Evolutionary conservation across 1,140 invertebrate species (phyloP).

Genomic region (Gonioctena quinquepunctata): DNA sequence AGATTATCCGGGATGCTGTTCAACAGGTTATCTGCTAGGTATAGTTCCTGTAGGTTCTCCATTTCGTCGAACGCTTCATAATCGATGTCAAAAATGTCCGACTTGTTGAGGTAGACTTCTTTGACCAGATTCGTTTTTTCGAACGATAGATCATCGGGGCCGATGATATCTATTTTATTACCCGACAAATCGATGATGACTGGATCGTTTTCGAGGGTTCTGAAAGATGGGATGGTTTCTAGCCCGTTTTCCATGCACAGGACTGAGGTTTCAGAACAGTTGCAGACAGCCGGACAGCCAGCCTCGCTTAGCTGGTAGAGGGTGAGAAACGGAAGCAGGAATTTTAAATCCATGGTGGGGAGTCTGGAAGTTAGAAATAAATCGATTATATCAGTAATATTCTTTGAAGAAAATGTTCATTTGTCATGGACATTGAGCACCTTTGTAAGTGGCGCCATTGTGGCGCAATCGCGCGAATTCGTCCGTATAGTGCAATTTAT

Average conservation of each 20-base stretch:
- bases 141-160: conserved; percentile 38
- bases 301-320: neutral
- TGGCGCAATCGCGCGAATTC: no score
- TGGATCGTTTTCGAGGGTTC: conserved; percentile 33
- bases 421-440: no score
- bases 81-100: conserved; percentile 38
- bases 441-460: no score
- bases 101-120: conserved; percentile 44
- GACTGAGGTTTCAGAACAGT: conserved; percentile 36
- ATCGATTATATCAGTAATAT: no score
- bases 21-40: conserved; percentile 41
- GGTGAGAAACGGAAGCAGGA: neutral
- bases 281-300: conserved; percentile 38
- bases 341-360: neutral
- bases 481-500: no score
- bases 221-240: conserved; percentile 37
- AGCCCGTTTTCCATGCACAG: conserved; percentile 34
- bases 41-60: conserved; percentile 41
- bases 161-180: conserved; percentile 38
- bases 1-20: conserved; percentile 34
- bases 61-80: conserved; percentile 37
- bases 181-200: conserved; percentile 44
- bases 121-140: conserved; percentile 35
- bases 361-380: no score
- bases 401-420: no score